Conservation (phyloP, 2,888 invertebrate species). For the Apodemia duryi region DNA sequence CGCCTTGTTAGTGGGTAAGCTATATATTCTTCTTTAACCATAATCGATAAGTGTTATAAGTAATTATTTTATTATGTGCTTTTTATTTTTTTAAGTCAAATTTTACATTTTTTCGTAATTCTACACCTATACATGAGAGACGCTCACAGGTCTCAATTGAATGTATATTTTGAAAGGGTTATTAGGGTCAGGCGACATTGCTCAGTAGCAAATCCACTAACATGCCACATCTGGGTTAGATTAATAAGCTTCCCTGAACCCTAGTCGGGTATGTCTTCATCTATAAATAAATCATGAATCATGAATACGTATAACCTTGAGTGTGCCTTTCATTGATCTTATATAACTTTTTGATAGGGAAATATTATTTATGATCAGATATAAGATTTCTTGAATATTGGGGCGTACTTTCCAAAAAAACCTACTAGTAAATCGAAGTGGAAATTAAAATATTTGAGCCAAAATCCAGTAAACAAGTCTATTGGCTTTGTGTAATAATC, state of each 20-base stretch:
- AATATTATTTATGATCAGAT: conserved; percentile 4
- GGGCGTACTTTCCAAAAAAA: not conserved
- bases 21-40: too few relatives aligned
- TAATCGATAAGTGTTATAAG: too few relatives aligned
- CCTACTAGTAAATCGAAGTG: not conserved
- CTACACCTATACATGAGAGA: too few relatives aligned
- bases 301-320: conserved; percentile 17
- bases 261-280: conserved; percentile 6
- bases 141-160: not conserved
- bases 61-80: too few relatives aligned
- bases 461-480: too few relatives aligned
- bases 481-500: too few relatives aligned
- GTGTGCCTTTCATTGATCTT: conserved; percentile 19
- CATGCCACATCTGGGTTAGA: conserved; percentile 15
- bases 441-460: not conserved
- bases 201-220: conserved; percentile 7
- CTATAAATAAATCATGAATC: conserved; percentile 11
- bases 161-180: conserved; percentile 3
- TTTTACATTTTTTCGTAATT: not conserved
- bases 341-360: conserved; percentile 4
- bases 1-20: not conserved
- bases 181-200: conserved; percentile 14
- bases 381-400: not conserved
- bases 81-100: too few relatives aligned
- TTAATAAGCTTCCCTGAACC: conserved; percentile 8